These are phyloP conservation scores for Syncerus caffer DNA, from an alignment of 2,797 vertebrate genomes.

Conservation along the genomic window DNA sequence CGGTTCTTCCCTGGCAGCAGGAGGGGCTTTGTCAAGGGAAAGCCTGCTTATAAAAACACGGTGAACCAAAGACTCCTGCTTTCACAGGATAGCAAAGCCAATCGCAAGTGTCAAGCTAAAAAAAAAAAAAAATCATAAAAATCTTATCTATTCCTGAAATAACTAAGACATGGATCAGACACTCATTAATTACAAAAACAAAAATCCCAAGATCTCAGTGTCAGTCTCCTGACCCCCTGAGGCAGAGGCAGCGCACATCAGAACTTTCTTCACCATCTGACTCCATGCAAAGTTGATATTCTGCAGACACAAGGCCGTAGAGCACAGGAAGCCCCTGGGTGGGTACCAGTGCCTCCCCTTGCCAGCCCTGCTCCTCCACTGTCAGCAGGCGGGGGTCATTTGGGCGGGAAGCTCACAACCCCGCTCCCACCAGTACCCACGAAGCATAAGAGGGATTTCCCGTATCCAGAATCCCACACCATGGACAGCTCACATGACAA, in stretches of 20 bases:
- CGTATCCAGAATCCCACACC: not conserved
- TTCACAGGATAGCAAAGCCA: not conserved
- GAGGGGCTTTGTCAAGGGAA: not conserved
- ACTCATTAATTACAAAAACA: not conserved
- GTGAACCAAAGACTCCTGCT: not conserved
- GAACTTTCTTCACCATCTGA: not conserved
- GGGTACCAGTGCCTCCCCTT: not conserved
- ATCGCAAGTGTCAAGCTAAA: not conserved
- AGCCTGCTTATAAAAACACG: not conserved
- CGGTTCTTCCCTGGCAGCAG: not conserved
- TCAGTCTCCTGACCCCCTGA: not conserved
- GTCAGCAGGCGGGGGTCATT: not conserved
- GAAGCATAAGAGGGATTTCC: not conserved
- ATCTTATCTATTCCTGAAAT: not conserved
- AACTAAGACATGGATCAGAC: not conserved
- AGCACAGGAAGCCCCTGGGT: not conserved
- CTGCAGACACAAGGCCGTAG: accelerated
- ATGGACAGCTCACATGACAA: not conserved
- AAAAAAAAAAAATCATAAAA: not conserved
- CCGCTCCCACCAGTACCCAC: not conserved
- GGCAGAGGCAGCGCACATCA: not conserved
- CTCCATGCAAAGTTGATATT: not conserved
- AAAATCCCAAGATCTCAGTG: not conserved
- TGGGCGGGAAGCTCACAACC: accelerated
- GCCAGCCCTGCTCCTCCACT: not conserved